Evolutionary conservation across 2,797 vertebrate species (phyloP), one percentile per base, ranked within the genome.

Genomic region (Hipposideros larvatus): DNA sequence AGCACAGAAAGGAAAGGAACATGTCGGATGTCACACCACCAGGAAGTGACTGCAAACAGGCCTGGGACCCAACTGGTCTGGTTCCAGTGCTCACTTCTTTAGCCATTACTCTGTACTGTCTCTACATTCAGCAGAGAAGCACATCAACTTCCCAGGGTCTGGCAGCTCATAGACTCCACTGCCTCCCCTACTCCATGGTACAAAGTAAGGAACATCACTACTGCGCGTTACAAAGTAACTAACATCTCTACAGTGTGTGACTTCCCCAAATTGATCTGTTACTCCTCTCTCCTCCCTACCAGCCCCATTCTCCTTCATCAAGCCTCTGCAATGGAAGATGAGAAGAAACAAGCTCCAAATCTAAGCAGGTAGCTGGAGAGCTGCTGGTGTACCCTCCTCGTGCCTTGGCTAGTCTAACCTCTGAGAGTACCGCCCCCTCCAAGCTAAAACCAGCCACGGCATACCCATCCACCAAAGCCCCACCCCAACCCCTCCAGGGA

Each of bases 401-500:
- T 0, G n/a, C 26, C 43, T 7, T 31, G 31, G 28, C 51, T 68
- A 53, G 73, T 63, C 59, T 83, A 65, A 84, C 82, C 31, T 94
- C 87, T 43, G 11, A 26, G 80, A 57, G 26, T 9, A 74, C 43
- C 13, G 7, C 28, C 24, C 61, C 59, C 73, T 80, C 43, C 26
- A 61, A 95, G 68, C 68, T n/a, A 73, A 65, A 92, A 82, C 65
- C 21, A 86, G 89, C 46, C 51, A 87, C 80, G 53, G 73, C 55
- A 71, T 0, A 73, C 55, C 79, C 90, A 55, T n/a, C 80, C 93
- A 71, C 74, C 91, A 78, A 41, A 61, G 51, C 86, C 89, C 96
- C 79, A 89, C 91, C 59, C 90, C 96, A 95, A 82, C 86, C 96
- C 96, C 75, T 96, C 92, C 94, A 89, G 74, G 79, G 57, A 95